Percentiles rank a stretch among this genome's conserved stretches.
phyloP scores from a whole-genome alignment of 2,888 invertebrate species.

The Isotomurus palustris region DNA sequence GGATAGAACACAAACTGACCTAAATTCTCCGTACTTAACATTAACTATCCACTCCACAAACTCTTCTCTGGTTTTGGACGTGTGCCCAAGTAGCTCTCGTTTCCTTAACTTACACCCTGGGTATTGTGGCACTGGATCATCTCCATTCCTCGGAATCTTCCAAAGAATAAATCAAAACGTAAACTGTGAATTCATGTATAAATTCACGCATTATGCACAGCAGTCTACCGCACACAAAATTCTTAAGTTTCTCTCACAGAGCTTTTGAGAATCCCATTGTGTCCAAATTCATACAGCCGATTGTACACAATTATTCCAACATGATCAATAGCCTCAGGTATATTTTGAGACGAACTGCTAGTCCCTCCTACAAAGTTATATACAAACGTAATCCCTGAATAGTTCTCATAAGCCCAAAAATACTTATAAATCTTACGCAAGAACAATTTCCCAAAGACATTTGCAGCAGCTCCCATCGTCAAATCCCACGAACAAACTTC shows the following conservation, averaged over 20 bases:
- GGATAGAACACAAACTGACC: slow-evolving; percentile 13
- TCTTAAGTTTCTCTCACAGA: slow-evolving; percentile 10
- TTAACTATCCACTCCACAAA: slow-evolving; percentile 37
- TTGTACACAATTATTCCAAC: slow-evolving; percentile 36
- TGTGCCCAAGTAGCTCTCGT: slow-evolving; percentile 29
- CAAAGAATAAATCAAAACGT: background rate
- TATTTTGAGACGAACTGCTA: slow-evolving; percentile 24
- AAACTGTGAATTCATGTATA: slow-evolving; percentile 10
- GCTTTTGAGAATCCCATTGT: slow-evolving; percentile 32
- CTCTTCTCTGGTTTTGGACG: slow-evolving; percentile 18
- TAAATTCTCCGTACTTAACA: slow-evolving; percentile 29
- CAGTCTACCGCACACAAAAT: background rate
- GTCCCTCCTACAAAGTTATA: slow-evolving; percentile 20
- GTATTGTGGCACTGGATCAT: slow-evolving; percentile 32
- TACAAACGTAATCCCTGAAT: background rate
- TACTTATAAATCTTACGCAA: slow-evolving; percentile 16
- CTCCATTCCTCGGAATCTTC: slow-evolving; percentile 33
- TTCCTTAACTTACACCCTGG: slow-evolving; percentile 35
- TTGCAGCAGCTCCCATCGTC: slow-evolving; percentile 28
- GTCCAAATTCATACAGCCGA: slow-evolving; percentile 32
- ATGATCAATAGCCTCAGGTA: slow-evolving; percentile 36
- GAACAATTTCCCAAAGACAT: slow-evolving; percentile 30
- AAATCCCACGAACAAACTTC: slow-evolving; percentile 36
- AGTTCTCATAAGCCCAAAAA: background rate
- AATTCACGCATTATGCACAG: background rate